Evolutionary conservation across 1,140 invertebrate species (phyloP), one percentile per base, ranked within the genome.

Genomic region (Nymphalis io): DNA sequence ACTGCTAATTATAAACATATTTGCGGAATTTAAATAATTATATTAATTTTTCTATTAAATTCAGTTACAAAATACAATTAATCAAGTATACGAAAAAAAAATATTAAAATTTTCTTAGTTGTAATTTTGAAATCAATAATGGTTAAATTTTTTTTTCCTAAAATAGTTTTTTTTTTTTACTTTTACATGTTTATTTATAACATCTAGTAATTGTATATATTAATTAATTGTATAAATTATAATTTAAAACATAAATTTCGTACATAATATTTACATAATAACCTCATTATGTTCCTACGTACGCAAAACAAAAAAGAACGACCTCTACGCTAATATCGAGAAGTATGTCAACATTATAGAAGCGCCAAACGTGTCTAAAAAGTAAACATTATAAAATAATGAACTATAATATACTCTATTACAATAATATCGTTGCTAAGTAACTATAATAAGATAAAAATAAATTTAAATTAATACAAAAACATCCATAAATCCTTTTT

Each of bases 201-300:
- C 23, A 27, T 3, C 3, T 27, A 27, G 5, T 27, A 3, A 2
- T 6, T 33, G 10, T 3, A 33, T 33, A 6, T 33, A 44, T n/a
- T n/a, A 44, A 13, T 20, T 18, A 62, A n/a, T 40, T 44, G n/a
- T n/a, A n/a, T n/a, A n/a, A n/a, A n/a, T n/a, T n/a, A n/a, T n/a
- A 44, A 21, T 60, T 44, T 21, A 12, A 21, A 44, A 21, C 42
- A 2, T 8, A 6, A 15, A 18, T 57, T 58, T 58, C 51, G 42
- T 33, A 21, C 20, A 46, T 33, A 33, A 33, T n/a, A 72, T 72
- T 72, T 64, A 55, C 55, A 60, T 69, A 68, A 60, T 68, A 68
- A 66, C 57, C 62, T 60, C 51, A 71, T 60, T 67, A 53, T 46
- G 8, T 51, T 15, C 71, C 51, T 39, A 60, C 64, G 20, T 60